Evolutionary conservation across 2,113 vertebrate genomes (phyloP).

Genomic region (Baryphthengus martii): DNA sequence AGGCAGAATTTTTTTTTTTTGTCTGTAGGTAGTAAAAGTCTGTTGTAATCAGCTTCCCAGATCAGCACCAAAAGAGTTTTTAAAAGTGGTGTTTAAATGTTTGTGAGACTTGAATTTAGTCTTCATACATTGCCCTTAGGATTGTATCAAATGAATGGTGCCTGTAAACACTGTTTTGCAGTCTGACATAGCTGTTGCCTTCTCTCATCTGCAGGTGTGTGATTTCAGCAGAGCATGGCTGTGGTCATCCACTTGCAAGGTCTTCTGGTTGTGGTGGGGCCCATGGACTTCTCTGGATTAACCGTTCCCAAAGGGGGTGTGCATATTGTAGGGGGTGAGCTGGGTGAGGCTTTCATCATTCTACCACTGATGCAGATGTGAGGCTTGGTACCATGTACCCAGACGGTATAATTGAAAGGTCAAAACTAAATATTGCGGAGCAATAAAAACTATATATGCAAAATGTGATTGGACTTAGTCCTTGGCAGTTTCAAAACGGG

Average conservation of each 20-base stretch:
- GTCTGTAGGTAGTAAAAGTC: not conserved
- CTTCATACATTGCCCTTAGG: slow-evolving; percentile 6
- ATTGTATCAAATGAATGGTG: slow-evolving; percentile 21
- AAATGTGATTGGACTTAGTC: slow-evolving; percentile 86
- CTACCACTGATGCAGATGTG: slow-evolving; percentile 85
- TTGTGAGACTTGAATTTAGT: not conserved
- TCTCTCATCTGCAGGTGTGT: slow-evolving; percentile 94
- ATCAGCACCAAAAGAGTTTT: not conserved
- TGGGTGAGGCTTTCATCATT: slow-evolving; percentile 93
- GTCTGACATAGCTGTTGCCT: slow-evolving; percentile 87
- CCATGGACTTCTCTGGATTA: slow-evolving; percentile 95
- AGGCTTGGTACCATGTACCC: slow-evolving; percentile 87
- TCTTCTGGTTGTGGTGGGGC: slow-evolving; percentile 90
- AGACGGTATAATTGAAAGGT: slow-evolving; percentile 84
- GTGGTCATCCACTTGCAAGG: slow-evolving; percentile 96
- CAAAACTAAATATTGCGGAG: slow-evolving; percentile 86
- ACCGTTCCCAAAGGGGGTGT: slow-evolving; percentile 90
- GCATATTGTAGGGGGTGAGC: slow-evolving; percentile 93
- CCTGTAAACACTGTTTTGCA: slow-evolving; percentile 43
- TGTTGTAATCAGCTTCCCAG: not conserved
- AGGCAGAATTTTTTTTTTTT: not conserved
- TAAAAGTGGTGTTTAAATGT: not conserved
- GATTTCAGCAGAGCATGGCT: slow-evolving; percentile 92
- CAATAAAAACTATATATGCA: slow-evolving; percentile 86
- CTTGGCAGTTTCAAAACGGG: slow-evolving; percentile 81